phyloP scores from a whole-genome alignment of 30 jellyfish, hydroid and myxozoan species.

The Euphysa ruthae region DNA sequence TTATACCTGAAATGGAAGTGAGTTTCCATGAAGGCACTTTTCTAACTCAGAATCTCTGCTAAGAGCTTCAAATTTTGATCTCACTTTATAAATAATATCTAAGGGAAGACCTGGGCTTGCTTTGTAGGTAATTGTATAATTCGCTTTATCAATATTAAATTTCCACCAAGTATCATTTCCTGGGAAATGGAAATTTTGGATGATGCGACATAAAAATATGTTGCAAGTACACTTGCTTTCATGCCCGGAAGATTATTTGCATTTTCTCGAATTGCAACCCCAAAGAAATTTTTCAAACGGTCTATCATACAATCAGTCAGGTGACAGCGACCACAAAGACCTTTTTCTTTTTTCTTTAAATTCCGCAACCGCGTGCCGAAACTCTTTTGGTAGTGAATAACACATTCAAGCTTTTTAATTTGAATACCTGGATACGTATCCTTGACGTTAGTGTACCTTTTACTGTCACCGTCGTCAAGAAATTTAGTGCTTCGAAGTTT shows the following conservation, averaged over 20 bases:
- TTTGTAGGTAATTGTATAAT: not conserved
- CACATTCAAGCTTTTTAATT: constrained; percentile 10
- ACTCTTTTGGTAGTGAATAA: constrained; percentile 27
- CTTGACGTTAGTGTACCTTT: not conserved
- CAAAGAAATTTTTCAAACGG: constrained; percentile 18
- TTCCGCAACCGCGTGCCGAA: constrained; percentile 9
- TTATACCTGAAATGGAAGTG: no score
- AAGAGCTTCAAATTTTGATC: no score
- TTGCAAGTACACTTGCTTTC: not conserved
- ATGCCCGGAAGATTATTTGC: not conserved
- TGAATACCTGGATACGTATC: not conserved
- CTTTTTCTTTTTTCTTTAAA: not conserved
- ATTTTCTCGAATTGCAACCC: constrained; percentile 28
- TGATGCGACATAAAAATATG: constrained; percentile 18
- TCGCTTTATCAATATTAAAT: constrained; percentile 2
- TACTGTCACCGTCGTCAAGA: constrained; percentile 22
- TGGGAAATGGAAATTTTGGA: not conserved
- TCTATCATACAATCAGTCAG: constrained; percentile 5
- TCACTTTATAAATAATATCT: no score
- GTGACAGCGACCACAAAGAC: constrained; percentile 19
- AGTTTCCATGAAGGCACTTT: no score
- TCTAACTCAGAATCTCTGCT: no score
- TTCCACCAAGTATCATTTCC: constrained; percentile 17
- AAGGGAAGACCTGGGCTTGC: not conserved
- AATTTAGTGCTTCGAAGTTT: not conserved